Conservation (phyloP, 2,888 invertebrate genomes). For the Endotricha flammealis region DNA sequence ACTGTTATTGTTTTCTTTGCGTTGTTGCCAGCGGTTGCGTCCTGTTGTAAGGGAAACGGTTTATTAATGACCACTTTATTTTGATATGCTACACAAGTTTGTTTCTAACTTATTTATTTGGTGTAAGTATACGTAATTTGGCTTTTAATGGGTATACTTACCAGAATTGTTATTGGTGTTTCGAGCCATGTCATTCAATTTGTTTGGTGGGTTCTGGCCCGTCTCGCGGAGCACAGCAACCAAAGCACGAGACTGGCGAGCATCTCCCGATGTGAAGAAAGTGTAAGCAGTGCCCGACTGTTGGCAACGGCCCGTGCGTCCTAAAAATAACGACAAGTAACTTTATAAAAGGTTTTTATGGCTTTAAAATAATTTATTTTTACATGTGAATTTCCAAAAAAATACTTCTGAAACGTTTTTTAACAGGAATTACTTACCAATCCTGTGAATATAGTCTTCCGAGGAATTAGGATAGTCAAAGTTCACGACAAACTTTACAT, state of each 20-base stretch:
- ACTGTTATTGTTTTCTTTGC: conserved; percentile 72
- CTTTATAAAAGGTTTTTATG: too few species aligned
- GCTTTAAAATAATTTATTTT: too few species aligned
- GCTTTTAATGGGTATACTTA: too few species aligned
- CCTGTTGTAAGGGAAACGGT: too few species aligned
- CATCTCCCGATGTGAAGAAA: conserved; percentile 95
- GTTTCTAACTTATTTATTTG: too few species aligned
- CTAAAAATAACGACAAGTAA: conserved; percentile 32
- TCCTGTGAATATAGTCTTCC: conserved; percentile 98
- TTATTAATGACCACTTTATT: too few species aligned
- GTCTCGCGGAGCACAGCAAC: conserved; percentile 95
- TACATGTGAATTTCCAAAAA: too few species aligned
- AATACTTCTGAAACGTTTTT: too few species aligned
- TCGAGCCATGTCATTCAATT: conserved; percentile 86
- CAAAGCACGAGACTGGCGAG: conserved; percentile 93
- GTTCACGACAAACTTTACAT: conserved; percentile 98
- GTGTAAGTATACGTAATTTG: too few species aligned
- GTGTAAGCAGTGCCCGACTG: conserved; percentile 97
- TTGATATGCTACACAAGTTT: too few species aligned
- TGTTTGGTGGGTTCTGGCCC: conserved; percentile 90
- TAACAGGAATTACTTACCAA: conserved; percentile 80
- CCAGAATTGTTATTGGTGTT: conserved; percentile 71
- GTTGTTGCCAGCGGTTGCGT: conserved; percentile 81
- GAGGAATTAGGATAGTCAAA: conserved; percentile 98
- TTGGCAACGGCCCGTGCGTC: conserved; percentile 94